Evolutionary conservation across 1,140 invertebrate species (phyloP), one percentile per base, ranked within the genome.

Genomic region (Cherax quadricarinatus): DNA sequence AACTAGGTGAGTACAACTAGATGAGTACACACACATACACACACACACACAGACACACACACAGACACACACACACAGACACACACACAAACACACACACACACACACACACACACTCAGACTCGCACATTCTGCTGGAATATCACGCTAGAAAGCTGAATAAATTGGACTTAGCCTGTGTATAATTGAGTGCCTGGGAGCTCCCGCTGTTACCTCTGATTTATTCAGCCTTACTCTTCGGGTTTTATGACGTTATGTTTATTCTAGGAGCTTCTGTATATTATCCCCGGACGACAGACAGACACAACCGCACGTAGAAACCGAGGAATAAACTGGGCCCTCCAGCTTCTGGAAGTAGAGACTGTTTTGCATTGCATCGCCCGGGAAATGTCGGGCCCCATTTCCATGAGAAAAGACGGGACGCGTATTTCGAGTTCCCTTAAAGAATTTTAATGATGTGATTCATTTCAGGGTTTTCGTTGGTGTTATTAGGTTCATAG

Each of bases 251-350:
- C 78, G 81, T 83, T 83, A 89, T 89, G 80, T 89, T 89, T 89
- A 89, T 89, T 89, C 88, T 89, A 89, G 80, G 66, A 70, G 88
- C 88, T 89, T 84, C 88, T 89, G 88, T 89, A 83, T 89, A 89
- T 89, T 89, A 89, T 62, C 81, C 80, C 10, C 30, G 41, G 41
- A n/a, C 24, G 60, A 49, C 18, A 89, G 48, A 89, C 21, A 60
- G 53, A 18, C 88, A 41, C 66, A 83, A 48, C 24, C 80, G 41
- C 14, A 24, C 53, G 53, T 1, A 57, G 7, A 7, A 57, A 14
- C 53, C 53, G 7, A 57, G 12, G 53, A 14, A 57, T 57, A 57
- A 57, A 7, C 6, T 57, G 53, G 12, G 7, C 53, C 53, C 53
- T 57, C 6, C 53, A 14, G 53, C 53, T 14, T 14, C 53, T 57